phyloP scores from a whole-genome alignment of 2,797 vertebrate species.

The Sternarchorhynchus goeldii region DNA sequence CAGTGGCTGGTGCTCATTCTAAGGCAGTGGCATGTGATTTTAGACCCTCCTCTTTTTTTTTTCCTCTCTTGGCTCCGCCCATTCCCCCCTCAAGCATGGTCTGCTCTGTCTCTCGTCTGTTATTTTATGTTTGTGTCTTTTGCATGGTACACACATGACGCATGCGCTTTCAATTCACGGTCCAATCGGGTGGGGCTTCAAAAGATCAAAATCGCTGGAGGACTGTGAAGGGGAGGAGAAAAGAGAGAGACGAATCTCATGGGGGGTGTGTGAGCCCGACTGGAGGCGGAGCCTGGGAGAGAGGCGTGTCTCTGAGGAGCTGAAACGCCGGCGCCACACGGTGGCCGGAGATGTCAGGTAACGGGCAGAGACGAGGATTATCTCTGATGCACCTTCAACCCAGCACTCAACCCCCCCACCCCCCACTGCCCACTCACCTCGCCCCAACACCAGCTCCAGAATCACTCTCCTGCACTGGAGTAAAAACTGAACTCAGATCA shows the following conservation, averaged over 20 bases:
- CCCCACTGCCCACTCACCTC: too few species aligned
- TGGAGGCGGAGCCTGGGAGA: slow-evolving; percentile 71
- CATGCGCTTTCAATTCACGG: slow-evolving; percentile 19
- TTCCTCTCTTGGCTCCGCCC: not conserved
- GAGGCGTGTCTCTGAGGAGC: slow-evolving; percentile 71
- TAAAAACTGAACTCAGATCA: too few species aligned
- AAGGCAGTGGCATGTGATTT: not conserved
- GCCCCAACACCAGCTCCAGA: not conserved
- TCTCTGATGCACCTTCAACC: slow-evolving; percentile 45
- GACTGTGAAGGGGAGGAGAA: slow-evolving; percentile 70
- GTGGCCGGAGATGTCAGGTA: slow-evolving; percentile 75
- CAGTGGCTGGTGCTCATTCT: not conserved
- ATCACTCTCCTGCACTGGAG: too few species aligned
- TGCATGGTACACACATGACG: slow-evolving; percentile 56
- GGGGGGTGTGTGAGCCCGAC: slow-evolving; percentile 69
- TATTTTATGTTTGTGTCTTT: slow-evolving; percentile 61
- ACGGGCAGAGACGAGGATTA: not conserved
- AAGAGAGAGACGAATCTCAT: slow-evolving; percentile 76
- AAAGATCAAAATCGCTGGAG: slow-evolving; percentile 78
- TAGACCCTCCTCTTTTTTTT: not conserved
- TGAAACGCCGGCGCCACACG: slow-evolving; percentile 77
- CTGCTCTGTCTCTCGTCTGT: slow-evolving; percentile 14
- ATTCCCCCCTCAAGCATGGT: slow-evolving; percentile 52
- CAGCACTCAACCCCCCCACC: not conserved
- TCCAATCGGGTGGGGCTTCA: slow-evolving; percentile 12